A percentile compares a stretch with the other conserved stretches of the same genome.
Conservation (phyloP, 2,888 invertebrate genomes). For the Clusia tigrina region DNA sequence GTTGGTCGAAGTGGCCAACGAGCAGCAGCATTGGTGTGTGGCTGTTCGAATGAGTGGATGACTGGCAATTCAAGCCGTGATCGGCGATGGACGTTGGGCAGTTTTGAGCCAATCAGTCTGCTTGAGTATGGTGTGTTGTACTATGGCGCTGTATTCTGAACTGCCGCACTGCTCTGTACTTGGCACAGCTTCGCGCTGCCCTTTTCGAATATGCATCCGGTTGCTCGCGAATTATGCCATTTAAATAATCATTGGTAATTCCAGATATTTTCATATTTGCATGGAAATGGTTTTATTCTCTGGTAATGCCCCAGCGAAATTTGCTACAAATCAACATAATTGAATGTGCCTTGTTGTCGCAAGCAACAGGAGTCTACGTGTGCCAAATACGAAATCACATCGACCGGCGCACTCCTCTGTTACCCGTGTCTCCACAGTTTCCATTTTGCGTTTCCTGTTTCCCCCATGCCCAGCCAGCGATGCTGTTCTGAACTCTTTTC, state of each 20-base stretch:
- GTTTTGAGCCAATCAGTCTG: too few relatives aligned
- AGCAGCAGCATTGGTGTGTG: slow-evolving; percentile 15
- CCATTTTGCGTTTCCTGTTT: too few relatives aligned
- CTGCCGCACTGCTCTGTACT: neutral
- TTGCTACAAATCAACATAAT: slow-evolving; percentile 23
- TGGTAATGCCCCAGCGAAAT: neutral
- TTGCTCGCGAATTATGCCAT: slow-evolving; percentile 18
- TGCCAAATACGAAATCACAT: slow-evolving; percentile 14
- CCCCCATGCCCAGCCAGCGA: too few relatives aligned
- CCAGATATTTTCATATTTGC: neutral
- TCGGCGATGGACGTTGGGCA: too few relatives aligned
- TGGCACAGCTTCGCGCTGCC: too few relatives aligned
- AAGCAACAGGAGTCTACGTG: slow-evolving; percentile 23
- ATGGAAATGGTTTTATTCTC: slow-evolving; percentile 19
- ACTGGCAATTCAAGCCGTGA: too few relatives aligned
- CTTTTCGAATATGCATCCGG: slow-evolving; percentile 20
- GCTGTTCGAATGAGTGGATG: too few relatives aligned
- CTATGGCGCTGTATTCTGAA: neutral
- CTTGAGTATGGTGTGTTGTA: too few relatives aligned
- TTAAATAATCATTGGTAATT: slow-evolving; percentile 20
- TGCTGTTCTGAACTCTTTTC: too few relatives aligned
- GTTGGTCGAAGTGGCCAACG: slow-evolving; percentile 16
- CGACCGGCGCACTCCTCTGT: neutral
- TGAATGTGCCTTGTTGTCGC: slow-evolving; percentile 25
- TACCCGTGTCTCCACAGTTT: neutral